Evolutionary conservation across 2,797 vertebrate genomes (phyloP).

Genomic region (Chelidonichthys spinosus): DNA sequence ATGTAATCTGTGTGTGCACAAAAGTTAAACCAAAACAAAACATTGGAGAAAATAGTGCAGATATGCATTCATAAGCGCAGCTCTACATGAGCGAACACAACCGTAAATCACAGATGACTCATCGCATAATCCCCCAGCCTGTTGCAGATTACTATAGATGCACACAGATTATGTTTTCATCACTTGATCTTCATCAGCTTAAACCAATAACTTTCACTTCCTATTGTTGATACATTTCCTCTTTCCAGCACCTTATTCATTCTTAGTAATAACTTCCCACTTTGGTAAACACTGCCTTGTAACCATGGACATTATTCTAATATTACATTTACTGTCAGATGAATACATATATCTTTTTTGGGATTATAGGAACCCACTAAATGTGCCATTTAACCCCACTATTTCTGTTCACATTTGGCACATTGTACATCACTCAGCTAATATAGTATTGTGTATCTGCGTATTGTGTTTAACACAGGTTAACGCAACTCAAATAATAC

Average conservation of each 20-base stretch:
- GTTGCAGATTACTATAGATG: slow-evolving; percentile 2
- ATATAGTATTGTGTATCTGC: slow-evolving; percentile 17
- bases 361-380: neutral
- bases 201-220: neutral
- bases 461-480: slow-evolving; percentile 24
- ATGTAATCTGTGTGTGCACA: slow-evolving; percentile 4
- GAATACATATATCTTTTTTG: neutral
- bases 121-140: slow-evolving; percentile 10
- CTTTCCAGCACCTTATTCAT: neutral
- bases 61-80: slow-evolving; percentile 11
- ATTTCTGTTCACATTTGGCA: neutral
- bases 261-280: neutral
- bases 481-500: slow-evolving; percentile 28
- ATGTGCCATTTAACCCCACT: slow-evolving; percentile 1
- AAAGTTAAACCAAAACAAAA: slow-evolving; percentile 5
- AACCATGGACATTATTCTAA: neutral
- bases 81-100: neutral
- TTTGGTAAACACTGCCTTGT: slow-evolving; percentile 10
- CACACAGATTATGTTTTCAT: neutral
- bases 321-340: no score
- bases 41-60: neutral
- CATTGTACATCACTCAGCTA: neutral
- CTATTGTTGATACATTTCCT: neutral
- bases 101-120: slow-evolving; percentile 17
- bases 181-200: neutral